Conservation (phyloP, 2,113 vertebrate genomes). For the Boulengeromyrus knoepffleri region DNA sequence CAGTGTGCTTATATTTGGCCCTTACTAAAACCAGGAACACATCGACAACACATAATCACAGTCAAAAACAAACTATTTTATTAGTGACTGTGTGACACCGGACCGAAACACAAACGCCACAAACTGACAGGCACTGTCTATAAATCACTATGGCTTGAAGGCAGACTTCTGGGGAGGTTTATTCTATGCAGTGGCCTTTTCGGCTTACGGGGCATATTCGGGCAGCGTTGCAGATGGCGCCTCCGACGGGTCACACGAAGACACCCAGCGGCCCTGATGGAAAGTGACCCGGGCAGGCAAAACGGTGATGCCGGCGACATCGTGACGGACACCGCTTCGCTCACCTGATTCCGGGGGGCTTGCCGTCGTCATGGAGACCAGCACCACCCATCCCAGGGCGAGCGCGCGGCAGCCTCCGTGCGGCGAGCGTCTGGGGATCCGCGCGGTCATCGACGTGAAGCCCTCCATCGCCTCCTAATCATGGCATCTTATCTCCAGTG, state of each 20-base stretch:
- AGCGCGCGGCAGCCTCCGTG: slow-evolving; percentile 20
- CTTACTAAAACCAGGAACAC: neutral
- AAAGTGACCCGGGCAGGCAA: neutral
- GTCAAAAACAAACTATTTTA: neutral
- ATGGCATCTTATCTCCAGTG: slow-evolving; percentile 52
- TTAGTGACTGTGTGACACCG: neutral
- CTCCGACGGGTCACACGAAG: neutral
- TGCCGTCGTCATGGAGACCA: slow-evolving; percentile 49
- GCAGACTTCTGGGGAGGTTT: neutral
- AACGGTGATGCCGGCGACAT: too few species aligned
- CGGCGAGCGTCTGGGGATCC: slow-evolving; percentile 35
- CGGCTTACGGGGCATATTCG: neutral
- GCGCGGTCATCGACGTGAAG: slow-evolving; percentile 40
- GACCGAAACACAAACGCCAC: neutral
- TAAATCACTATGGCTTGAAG: neutral
- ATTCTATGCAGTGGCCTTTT: neutral
- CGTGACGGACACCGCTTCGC: neutral
- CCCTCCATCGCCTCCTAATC: slow-evolving; percentile 53
- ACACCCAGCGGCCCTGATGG: neutral
- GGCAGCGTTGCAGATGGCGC: neutral
- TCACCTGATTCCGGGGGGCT: slow-evolving; percentile 58
- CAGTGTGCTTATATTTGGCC: neutral
- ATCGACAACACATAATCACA: neutral
- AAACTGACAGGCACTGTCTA: neutral
- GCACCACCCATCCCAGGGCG: slow-evolving; percentile 44